These are phyloP conservation scores for Danio rerio DNA, from an alignment of 2,113 vertebrate genomes.

Conservation along the genomic window GRCz12tu NC_133194.1:31721501-31722000, in stretches of 20 bases:
- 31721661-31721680: background rate
- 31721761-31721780: too few relatives aligned
- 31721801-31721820: too few relatives aligned
- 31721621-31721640: conserved; percentile 9
- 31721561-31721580: conserved; percentile 13
- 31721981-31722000: too few relatives aligned
- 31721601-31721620: conserved; percentile 3
- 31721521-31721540: background rate
- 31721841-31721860: too few relatives aligned
- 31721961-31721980: too few relatives aligned
- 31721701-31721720: background rate
- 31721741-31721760: background rate
- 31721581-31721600: conserved; percentile 25
- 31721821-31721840: too few relatives aligned
- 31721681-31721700: background rate
- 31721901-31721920: too few relatives aligned
- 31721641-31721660: background rate
- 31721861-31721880: too few relatives aligned
- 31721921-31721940: too few relatives aligned
- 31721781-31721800: too few relatives aligned
- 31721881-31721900: too few relatives aligned
- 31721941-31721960: too few relatives aligned
- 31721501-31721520: conserved; percentile 26
- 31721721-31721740: conserved; percentile 22
- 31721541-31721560: conserved; percentile 7